Evolutionary conservation across 2,888 invertebrate genomes (phyloP), one percentile per base, ranked within the genome.

Genomic region (Tethea ocularis): DNA sequence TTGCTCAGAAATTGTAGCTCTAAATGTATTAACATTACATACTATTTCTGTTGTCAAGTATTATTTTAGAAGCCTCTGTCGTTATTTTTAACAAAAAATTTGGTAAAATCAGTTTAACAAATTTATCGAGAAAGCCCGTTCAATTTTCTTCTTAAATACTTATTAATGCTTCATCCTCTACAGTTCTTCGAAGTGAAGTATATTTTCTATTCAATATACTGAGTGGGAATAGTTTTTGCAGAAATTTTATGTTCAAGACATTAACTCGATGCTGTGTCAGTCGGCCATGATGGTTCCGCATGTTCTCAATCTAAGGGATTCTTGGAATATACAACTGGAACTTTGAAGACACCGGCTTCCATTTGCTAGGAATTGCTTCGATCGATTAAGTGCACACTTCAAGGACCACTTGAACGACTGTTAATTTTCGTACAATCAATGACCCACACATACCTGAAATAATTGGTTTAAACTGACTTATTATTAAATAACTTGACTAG

Each of bases 271-370:
- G 78, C 72, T 75, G 77, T 88, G 89, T 91, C 85, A 91, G 88
- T 89, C 81, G 88, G 88, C 73, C 89, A 76, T 67, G 67, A 65
- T 63, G 78, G 82, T 82, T 88, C 91, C 92, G 89, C 79, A 68
- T 89, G 87, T 71, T 76, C 86, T 83, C 84, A 69, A 83, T 86
- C 72, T 71, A 69, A 72, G 68, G 71, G 71, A 78, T 87, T 87
- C 87, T 67, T 74, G 67, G 84, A 86, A 87, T 76, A 75, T 77
- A 72, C 59, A 51, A 58, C 58, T 58, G 56, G 51, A n/a, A n/a
- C 51, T 51, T 51, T 57, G 22, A 51, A 57, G 26, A n/a, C 29
- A 51, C 51, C 24, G 57, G 23, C 51, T 41, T 38, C n/a, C 7
- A 51, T 29, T 56, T 51, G 51, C 24, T 56, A 15, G 56, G 38